Conservation (phyloP, 2,797 vertebrate genomes). For the Xyrichtys novacula region DNA sequence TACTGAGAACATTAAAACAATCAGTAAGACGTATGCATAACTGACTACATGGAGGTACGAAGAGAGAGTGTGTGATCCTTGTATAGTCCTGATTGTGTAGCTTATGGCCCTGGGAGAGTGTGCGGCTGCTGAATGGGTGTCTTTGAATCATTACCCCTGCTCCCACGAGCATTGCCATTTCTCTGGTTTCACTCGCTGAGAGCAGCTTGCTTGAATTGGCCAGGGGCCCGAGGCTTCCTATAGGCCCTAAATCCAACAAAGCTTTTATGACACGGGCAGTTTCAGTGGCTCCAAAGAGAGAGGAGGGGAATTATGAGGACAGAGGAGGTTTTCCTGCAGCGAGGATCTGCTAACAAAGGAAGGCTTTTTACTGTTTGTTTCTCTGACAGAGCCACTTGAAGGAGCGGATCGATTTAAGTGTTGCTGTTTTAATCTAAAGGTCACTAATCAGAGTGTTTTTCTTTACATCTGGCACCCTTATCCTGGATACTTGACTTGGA, state of each 20-base stretch:
- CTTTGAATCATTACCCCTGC: constrained; percentile 63
- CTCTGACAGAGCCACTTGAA: constrained; percentile 16
- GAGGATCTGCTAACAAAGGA: constrained; percentile 31
- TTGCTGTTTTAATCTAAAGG: constrained; percentile 10
- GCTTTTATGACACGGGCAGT: constrained; percentile 61
- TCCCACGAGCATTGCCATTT: constrained; percentile 74
- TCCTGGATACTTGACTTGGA: constrained; percentile 5
- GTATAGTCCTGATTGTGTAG: constrained; percentile 27
- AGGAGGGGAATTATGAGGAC: constrained; percentile 35
- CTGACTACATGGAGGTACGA: constrained; percentile 36
- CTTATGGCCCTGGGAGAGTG: constrained; percentile 51
- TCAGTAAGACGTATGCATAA: constrained; percentile 29
- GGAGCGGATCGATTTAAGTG: not conserved
- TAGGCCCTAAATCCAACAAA: constrained; percentile 63
- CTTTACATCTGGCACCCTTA: not conserved
- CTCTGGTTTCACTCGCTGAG: constrained; percentile 73
- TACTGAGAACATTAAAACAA: constrained; percentile 8
- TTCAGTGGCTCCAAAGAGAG: constrained; percentile 55
- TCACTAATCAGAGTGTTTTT: not conserved
- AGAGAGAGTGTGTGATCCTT: constrained; percentile 45
- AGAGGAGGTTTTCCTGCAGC: constrained; percentile 42
- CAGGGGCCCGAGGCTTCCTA: constrained; percentile 51
- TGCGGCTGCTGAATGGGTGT: constrained; percentile 63
- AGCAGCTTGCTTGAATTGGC: constrained; percentile 55
- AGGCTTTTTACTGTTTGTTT: constrained; percentile 12